Percentiles rank a stretch among this genome's conserved stretches.
Conservation (phyloP, 1,140 invertebrate species). For the Macrotrachela quadricornifera region DNA sequence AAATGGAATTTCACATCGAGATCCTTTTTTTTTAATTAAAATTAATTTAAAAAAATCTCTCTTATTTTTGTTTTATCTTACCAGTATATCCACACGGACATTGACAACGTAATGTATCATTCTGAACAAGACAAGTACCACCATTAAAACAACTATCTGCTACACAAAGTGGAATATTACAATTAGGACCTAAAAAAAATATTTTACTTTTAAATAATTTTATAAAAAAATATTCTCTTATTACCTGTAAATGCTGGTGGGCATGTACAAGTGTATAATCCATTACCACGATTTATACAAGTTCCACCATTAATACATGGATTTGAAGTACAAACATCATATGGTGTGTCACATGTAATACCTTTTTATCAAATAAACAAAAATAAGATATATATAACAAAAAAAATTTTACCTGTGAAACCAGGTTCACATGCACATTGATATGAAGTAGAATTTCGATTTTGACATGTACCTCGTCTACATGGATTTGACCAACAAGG, state of each 20-base stretch:
- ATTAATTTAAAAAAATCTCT: no score
- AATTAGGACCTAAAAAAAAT: no score
- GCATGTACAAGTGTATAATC: no score
- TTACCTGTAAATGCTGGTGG: no score
- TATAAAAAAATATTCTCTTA: no score
- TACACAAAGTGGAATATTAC: neutral
- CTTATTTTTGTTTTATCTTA: no score
- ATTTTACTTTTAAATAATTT: no score
- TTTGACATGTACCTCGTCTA: neutral
- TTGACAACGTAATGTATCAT: slow-evolving; percentile 6
- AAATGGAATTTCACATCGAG: neutral
- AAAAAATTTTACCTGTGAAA: slow-evolving; percentile 35
- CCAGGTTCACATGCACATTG: slow-evolving; percentile 1
- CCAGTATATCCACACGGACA: slow-evolving; percentile 7
- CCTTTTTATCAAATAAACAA: no score
- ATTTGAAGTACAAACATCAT: neutral
- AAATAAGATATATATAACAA: no score
- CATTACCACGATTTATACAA: no score
- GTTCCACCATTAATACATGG: neutral
- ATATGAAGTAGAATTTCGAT: neutral
- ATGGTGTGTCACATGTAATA: neutral
- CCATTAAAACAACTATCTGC: neutral
- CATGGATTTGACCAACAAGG: slow-evolving; percentile 4
- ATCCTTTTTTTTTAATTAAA: no score
- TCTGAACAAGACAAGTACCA: neutral